phyloP scores from a whole-genome alignment of 2,888 invertebrate genomes.

The Dynastes maya region DNA sequence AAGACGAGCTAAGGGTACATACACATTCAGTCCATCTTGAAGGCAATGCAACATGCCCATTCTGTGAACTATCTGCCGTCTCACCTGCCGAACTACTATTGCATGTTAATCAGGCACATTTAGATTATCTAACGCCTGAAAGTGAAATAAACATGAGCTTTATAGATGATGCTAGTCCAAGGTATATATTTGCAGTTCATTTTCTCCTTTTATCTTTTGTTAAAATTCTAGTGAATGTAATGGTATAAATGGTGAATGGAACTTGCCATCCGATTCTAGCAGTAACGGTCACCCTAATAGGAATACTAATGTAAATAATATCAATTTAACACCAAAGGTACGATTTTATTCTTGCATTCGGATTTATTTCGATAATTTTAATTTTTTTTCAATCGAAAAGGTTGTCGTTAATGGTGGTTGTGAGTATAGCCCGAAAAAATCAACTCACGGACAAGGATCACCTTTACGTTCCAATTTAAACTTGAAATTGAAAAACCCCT shows the following conservation, averaged over 20 bases:
- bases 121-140: constrained; percentile 87
- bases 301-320: constrained; percentile 65
- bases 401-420: constrained; percentile 68
- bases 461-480: constrained; percentile 82
- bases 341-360: background rate
- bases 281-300: constrained; percentile 39
- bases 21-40: constrained; percentile 86
- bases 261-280: constrained; percentile 40
- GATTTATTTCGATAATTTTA: background rate
- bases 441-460: constrained; percentile 81
- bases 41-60: constrained; percentile 85
- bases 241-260: constrained; percentile 59
- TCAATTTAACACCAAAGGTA: constrained; percentile 69
- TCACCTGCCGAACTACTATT: constrained; percentile 83
- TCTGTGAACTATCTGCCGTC: constrained; percentile 84
- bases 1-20: constrained; percentile 85
- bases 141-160: constrained; percentile 82
- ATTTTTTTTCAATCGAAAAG: constrained; percentile 40
- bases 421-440: constrained; percentile 66
- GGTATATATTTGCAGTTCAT: constrained; percentile 56
- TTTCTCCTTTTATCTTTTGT: background rate
- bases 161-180: constrained; percentile 78
- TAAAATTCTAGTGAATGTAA: constrained; percentile 63
- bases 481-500: constrained; percentile 77
- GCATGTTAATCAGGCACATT: constrained; percentile 89